Conservation (phyloP, 30 jellyfish, hydroid and myxozoan species). For the Hydractinia echinata region DNA sequence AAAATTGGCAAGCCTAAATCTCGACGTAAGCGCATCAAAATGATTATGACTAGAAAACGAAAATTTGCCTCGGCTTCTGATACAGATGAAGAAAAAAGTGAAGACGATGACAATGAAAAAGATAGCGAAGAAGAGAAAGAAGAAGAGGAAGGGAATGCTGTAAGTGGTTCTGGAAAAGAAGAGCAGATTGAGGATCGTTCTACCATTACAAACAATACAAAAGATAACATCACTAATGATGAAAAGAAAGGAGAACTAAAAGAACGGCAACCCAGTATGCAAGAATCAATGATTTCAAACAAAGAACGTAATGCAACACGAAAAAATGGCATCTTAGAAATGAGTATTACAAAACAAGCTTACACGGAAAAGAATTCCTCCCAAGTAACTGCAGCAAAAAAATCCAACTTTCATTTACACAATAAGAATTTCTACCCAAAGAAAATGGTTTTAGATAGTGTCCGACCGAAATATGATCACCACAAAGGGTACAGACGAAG, state of each 20-base stretch:
- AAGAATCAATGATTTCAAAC: no score
- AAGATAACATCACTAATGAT: neutral
- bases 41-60: constrained; percentile 36
- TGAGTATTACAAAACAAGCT: neutral
- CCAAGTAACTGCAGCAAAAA: constrained; percentile 10
- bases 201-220: no score
- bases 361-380: neutral
- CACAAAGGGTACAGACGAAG: constrained; percentile 13
- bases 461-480: constrained; percentile 14
- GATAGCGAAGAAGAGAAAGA: neutral
- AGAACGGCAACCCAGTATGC: neutral
- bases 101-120: neutral
- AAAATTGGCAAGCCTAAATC: constrained; percentile 25
- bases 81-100: neutral
- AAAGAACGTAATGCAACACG: no score
- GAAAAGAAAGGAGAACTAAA: neutral
- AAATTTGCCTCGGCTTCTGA: constrained; percentile 26
- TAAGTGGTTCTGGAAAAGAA: constrained; percentile 21
- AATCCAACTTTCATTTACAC: constrained; percentile 21
- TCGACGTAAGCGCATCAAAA: constrained; percentile 27
- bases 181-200: constrained; percentile 14
- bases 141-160: constrained; percentile 14
- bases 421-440: constrained; percentile 29
- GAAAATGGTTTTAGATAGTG: constrained; percentile 46
- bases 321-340: neutral